Conservation (phyloP, 2,888 invertebrate species). For the Philhelius pedissequus region DNA sequence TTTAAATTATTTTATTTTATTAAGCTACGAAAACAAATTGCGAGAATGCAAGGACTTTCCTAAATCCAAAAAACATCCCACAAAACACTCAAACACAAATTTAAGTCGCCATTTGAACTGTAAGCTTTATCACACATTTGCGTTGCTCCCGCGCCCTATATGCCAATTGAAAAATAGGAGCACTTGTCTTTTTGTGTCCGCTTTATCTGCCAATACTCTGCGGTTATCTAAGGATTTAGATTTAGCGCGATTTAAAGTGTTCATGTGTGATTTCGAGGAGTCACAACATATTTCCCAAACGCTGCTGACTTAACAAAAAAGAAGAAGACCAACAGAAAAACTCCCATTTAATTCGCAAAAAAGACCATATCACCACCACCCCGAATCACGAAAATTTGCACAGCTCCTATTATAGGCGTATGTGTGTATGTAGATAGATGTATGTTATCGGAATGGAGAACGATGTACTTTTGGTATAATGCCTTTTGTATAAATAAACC, state of each 20-base stretch:
- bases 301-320: slow-evolving; percentile 10
- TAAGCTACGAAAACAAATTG: too few species aligned
- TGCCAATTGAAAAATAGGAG: slow-evolving; percentile 5
- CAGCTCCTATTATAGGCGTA: too few species aligned
- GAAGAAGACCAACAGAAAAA: not conserved
- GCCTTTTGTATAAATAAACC: not conserved
- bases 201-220: slow-evolving; percentile 62
- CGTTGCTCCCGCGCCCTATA: too few species aligned
- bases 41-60: not conserved
- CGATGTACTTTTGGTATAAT: slow-evolving; percentile 17
- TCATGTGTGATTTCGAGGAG: slow-evolving; percentile 12
- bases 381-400: slow-evolving; percentile 18
- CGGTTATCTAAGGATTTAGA: slow-evolving; percentile 49
- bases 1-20: too few species aligned
- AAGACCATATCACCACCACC: not conserved
- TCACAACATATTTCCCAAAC: not conserved
- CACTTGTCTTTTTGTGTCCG: slow-evolving; percentile 7
- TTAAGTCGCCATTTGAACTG: slow-evolving; percentile 44
- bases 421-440: not conserved
- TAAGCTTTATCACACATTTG: slow-evolving; percentile 36
- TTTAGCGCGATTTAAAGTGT: slow-evolving; percentile 56
- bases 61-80: not conserved
- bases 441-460: too few species aligned
- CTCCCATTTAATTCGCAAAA: not conserved
- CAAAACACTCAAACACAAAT: not conserved